phyloP scores from a whole-genome alignment of 2,113 vertebrate genomes.

The Corythaeola cristata region DNA sequence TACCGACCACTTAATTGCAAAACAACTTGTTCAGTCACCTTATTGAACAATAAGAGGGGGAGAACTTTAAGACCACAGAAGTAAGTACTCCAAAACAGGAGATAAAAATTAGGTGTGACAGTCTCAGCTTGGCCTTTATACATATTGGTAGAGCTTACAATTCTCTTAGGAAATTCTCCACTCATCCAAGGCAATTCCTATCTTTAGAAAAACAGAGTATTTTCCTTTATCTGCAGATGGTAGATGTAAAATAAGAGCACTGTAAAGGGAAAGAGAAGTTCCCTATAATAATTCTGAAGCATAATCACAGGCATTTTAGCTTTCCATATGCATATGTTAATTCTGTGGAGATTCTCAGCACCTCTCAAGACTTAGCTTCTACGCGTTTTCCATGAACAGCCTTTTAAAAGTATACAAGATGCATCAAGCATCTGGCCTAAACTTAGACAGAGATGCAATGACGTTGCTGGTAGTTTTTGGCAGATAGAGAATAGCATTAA shows the following conservation, averaged over 20 bases:
- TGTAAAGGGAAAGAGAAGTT: neutral
- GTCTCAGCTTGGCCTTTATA: neutral
- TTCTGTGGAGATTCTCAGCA: neutral
- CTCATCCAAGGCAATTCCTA: neutral
- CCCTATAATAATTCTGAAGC: neutral
- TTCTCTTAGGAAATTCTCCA: neutral
- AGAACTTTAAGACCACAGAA: neutral
- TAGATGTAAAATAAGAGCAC: neutral
- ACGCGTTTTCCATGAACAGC: neutral
- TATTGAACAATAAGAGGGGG: neutral
- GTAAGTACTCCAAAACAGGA: neutral
- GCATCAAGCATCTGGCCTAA: neutral
- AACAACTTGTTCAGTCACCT: neutral
- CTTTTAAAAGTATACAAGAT: neutral
- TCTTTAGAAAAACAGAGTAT: neutral
- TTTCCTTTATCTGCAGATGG: neutral
- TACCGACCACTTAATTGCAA: neutral
- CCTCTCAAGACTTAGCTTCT: neutral
- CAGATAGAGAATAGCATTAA: neutral
- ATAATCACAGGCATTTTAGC: neutral
- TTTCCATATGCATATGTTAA: neutral
- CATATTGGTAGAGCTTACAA: neutral
- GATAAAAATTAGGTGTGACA: neutral
- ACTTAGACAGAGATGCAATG: neutral
- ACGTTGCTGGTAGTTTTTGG: neutral